phyloP scores from a whole-genome alignment of 2,888 invertebrate species.

The Pseudococcus jackbeardsleyi region DNA sequence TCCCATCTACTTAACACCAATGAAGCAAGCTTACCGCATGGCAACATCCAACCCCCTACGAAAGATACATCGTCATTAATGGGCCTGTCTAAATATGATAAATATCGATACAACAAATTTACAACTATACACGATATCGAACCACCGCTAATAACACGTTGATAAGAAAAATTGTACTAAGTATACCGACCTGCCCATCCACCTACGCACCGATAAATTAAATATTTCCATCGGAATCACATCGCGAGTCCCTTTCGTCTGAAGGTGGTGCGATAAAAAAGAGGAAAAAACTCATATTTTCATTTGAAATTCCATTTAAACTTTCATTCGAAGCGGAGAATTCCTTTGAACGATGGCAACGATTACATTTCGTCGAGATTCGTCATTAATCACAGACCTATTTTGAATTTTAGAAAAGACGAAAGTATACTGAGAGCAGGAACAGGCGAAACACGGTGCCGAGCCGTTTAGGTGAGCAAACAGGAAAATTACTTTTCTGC shows the following conservation, averaged over 20 bases:
- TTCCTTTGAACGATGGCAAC: constrained; percentile 56
- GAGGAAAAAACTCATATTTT: constrained; percentile 13
- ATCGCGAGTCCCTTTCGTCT: neutral
- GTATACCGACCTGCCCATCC: neutral
- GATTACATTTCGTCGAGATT: constrained; percentile 59
- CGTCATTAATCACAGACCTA: constrained; percentile 61
- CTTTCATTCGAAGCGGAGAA: constrained; percentile 19
- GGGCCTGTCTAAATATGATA: constrained; percentile 49
- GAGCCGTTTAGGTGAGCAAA: constrained; percentile 5
- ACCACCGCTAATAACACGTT: neutral
- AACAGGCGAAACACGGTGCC: neutral
- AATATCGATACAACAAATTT: constrained; percentile 20
- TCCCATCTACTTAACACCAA: no score
- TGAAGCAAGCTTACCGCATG: no score
- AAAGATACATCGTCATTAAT: constrained; percentile 21
- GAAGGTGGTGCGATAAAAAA: neutral
- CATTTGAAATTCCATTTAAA: constrained; percentile 53
- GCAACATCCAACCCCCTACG: no score
- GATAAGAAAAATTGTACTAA: constrained; percentile 50
- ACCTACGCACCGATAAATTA: constrained; percentile 27
- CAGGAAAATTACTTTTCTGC: constrained; percentile 38
- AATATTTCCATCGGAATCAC: constrained; percentile 19
- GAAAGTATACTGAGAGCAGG: neutral
- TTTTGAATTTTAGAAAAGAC: constrained; percentile 49
- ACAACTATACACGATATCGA: constrained; percentile 28